A percentile compares a stretch with the other conserved stretches of the same genome.
Evolutionary conservation across 92 coral and sea anemone species (phyloP).

Genomic region (Micromussa lordhowensis): DNA sequence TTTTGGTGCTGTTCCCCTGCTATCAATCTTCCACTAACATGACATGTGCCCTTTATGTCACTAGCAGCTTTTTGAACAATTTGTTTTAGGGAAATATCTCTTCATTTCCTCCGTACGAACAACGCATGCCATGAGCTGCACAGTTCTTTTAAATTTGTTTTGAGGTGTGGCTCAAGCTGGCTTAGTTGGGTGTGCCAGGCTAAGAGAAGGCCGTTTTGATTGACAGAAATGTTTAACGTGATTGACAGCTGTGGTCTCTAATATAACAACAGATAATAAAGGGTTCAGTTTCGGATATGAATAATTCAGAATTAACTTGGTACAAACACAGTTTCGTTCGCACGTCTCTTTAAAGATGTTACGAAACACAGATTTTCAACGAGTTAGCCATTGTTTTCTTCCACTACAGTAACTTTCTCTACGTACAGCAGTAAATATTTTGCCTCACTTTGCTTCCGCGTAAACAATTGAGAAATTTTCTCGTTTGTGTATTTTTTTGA

Average conservation of each 20-base stretch:
- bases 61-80: background rate
- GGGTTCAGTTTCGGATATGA: background rate
- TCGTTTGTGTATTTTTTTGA: slow-evolving; percentile 11
- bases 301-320: slow-evolving; percentile 11
- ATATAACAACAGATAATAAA: background rate
- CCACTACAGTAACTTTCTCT: background rate
- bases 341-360: background rate
- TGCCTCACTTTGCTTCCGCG: background rate
- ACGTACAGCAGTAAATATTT: background rate
- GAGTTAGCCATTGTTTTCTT: background rate
- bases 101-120: background rate
- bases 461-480: slow-evolving; percentile 1
- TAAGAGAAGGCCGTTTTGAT: background rate
- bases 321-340: background rate
- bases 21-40: too few relatives aligned
- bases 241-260: slow-evolving; percentile 31
- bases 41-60: background rate
- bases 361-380: background rate
- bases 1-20: too few relatives aligned
- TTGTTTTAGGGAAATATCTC: background rate
- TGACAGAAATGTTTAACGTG: slow-evolving; percentile 6
- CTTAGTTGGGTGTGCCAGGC: background rate
- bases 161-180: background rate
- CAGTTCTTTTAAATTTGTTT: background rate
- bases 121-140: background rate